These are phyloP conservation scores for Melopsittacus undulatus DNA, from an alignment of 2,797 vertebrate genomes.

Conservation along the genomic window DNA sequence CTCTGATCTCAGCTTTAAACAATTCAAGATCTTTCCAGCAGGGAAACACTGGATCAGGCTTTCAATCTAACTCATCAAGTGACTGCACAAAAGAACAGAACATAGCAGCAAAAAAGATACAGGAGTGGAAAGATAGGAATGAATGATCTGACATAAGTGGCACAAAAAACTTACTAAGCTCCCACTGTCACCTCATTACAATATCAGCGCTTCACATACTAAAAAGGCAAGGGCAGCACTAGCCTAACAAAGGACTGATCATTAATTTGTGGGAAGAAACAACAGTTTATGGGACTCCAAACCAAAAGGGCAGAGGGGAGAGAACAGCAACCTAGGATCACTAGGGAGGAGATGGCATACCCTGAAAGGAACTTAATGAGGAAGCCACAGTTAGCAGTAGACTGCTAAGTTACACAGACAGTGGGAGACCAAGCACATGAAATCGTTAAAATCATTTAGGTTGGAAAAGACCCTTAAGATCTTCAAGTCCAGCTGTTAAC, in stretches of 20 bases:
- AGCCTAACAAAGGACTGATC: not conserved
- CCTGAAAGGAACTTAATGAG: not conserved
- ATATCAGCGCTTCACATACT: not conserved
- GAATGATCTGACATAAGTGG: not conserved
- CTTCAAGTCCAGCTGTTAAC: not conserved
- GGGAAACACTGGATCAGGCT: not conserved
- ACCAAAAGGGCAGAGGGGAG: not conserved
- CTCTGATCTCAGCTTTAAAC: not conserved
- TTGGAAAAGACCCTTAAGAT: not conserved
- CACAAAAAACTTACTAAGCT: not conserved
- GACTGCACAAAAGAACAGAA: not conserved
- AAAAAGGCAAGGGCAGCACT: not conserved
- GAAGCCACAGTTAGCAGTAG: rapidly evolving
- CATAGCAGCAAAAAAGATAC: not conserved
- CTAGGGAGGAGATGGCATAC: not conserved
- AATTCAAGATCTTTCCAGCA: not conserved
- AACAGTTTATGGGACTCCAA: not conserved
- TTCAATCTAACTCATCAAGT: slow-evolving; percentile 3
- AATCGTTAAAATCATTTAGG: not conserved
- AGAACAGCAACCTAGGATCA: not conserved
- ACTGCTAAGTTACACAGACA: not conserved
- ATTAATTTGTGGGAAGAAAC: not conserved
- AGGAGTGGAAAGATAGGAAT: not conserved
- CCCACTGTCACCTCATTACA: not conserved
- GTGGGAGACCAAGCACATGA: not conserved